Base-by-base conservation (phyloP, 2,113 vertebrate species). In the Bungarus multicinctus region DNA sequence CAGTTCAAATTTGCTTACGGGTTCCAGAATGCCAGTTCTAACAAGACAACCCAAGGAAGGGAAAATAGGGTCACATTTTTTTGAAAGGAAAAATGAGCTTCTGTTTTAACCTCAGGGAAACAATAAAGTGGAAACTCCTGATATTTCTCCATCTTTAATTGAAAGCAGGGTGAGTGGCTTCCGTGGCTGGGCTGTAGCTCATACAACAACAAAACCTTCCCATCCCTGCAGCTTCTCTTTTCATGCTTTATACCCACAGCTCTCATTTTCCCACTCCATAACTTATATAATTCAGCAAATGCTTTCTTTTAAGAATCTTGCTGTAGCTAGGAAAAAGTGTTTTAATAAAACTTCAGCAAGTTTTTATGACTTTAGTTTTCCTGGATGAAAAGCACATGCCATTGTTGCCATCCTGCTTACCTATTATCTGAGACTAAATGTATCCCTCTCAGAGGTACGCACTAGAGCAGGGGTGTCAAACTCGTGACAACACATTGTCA, bases 51-150 rank as follows among this genome's bases (percentile, higher is more conserved):
- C 22, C 60, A 11, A 30, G 27, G 60, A 87, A 91, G 30, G 91
- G 85, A 34, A 57, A 92, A 92, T 25, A 52, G 30, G 85, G 20
- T n/a, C 39, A 57, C 14, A 2, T 2, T 85, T 89, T 89, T 22
- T 10, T 55, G 20, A 45, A 47, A 54, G 55, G 53, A 20, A 92
- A 92, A 92, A 89, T 54, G n/a, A 92, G 60, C 50, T 53, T 39
- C 86, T 92, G 47, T 88, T 88, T 92, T 92, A 89, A 89, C 60
- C 87, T 89, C 43, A 39, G 34, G 34, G 25, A 81, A 69, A 34
- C 10, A 54, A 74, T 74, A 89, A 92, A 92, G 34, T 43, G 88
- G 60, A 92, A 89, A 55, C 50, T 34, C n/a, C 23, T 54, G 85
- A 27, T 87, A 86, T 64, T 87, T 69, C 57, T 64, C 60, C 60